These are phyloP conservation scores for Lasius platythorax DNA, from an alignment of 2,888 invertebrate genomes.

Conservation along the genomic window DNA sequence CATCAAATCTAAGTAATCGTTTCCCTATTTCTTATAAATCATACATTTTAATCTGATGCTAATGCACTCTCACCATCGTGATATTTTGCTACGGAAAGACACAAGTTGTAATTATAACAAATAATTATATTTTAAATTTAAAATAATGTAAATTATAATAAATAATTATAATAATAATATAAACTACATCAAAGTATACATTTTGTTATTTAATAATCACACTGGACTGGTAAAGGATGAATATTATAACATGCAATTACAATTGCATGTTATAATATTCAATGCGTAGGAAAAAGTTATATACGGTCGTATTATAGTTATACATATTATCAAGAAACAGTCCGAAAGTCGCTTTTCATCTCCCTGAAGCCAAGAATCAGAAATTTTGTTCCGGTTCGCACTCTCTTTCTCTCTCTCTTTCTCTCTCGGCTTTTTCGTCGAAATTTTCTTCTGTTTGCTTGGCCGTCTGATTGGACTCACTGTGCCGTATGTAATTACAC, in stretches of 20 bases:
- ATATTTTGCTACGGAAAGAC: neutral
- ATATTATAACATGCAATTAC: neutral
- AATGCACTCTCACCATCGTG: too few species aligned
- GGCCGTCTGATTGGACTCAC: constrained; percentile 71
- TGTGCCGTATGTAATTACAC: constrained; percentile 70
- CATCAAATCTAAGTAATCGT: too few species aligned
- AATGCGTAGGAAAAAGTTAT: neutral
- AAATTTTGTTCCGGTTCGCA: constrained; percentile 45
- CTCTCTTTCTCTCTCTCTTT: neutral
- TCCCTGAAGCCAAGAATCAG: constrained; percentile 2
- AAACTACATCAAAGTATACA: neutral
- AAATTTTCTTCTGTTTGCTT: constrained; percentile 71
- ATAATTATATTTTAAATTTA: neutral
- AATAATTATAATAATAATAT: constrained; percentile 10
- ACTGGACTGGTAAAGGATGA: neutral
- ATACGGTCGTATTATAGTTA: neutral
- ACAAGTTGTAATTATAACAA: neutral
- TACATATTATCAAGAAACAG: neutral
- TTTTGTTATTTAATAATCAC: constrained; percentile 9
- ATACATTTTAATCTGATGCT: too few species aligned
- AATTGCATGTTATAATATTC: too few species aligned
- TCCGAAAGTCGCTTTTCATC: neutral
- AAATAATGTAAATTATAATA: neutral
- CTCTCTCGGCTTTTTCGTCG: constrained; percentile 7
- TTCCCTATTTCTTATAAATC: too few species aligned